A percentile compares a stretch with the other conserved stretches of the same genome.
Evolutionary conservation across 2,888 invertebrate species (phyloP).

Genomic region (Caenorhabditis macrosperma): DNA sequence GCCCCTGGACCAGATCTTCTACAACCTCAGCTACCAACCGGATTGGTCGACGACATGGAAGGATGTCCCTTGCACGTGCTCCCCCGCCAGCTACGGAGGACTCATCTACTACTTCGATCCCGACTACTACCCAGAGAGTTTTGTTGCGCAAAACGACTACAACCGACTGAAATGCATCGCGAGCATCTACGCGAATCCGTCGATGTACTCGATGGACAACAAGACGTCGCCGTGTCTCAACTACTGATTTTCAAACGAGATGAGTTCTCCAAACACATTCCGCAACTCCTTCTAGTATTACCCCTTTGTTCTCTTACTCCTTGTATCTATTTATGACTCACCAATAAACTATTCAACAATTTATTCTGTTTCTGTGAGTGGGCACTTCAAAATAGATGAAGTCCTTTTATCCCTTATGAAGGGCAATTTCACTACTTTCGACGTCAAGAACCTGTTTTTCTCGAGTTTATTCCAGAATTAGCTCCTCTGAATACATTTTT

Average conservation of each 20-base stretch:
- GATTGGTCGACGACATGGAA: constrained; percentile 75
- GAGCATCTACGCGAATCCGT: constrained; percentile 71
- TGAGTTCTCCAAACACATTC: constrained; percentile 30
- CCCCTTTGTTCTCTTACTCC: too few relatives aligned
- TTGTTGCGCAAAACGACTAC: constrained; percentile 69
- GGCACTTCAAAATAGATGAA: too few relatives aligned
- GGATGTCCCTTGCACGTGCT: constrained; percentile 71
- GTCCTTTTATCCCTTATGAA: constrained; percentile 8
- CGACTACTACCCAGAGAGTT: constrained; percentile 71
- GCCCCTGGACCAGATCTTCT: constrained; percentile 66
- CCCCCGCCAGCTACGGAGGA: constrained; percentile 73
- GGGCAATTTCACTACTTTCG: not conserved
- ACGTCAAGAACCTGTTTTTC: too few relatives aligned
- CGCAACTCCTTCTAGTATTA: constrained; percentile 33
- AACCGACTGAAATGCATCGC: constrained; percentile 69
- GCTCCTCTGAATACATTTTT: too few relatives aligned
- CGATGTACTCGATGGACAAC: constrained; percentile 70
- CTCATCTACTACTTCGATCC: constrained; percentile 75
- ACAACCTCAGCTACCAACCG: constrained; percentile 72
- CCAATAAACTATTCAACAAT: constrained; percentile 18
- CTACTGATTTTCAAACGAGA: constrained; percentile 28
- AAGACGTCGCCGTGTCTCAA: constrained; percentile 71
- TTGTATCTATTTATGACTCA: constrained; percentile 14
- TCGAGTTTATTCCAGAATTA: too few relatives aligned
- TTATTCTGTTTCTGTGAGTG: constrained; percentile 25